Base-by-base conservation (phyloP, 1,140 invertebrate genomes). In the Aphaenogaster rudis region DNA sequence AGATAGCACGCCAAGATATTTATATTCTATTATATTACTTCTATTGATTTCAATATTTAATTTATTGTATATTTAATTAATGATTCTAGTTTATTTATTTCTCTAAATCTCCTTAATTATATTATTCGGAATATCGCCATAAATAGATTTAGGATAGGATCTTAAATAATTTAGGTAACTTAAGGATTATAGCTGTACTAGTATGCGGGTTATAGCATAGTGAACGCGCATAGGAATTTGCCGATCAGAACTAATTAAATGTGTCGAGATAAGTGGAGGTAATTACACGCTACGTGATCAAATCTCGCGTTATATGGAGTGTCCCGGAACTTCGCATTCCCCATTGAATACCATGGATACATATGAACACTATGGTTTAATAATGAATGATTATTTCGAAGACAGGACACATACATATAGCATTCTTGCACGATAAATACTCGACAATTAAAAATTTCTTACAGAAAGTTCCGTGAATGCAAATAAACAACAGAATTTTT, bases 161-260 rank as follows among this genome's bases (percentile, higher is more conserved):
- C 9, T 0, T 6, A 72, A 39, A 39, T 48, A 57, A 63, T 36
- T 61, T 45, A 9, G 8, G 7, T 59, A 59, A 57, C 36, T 77
- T 77, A 63, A 5, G 39, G 39, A 63, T 77, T 77, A 77, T 17
- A 57, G 8, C 33, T 42, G 3, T 17, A 42, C 33, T 33, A 33
- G 13, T 63, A 13, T 33, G 36, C 11, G 28, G 15, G 4, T 80
- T 67, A 52, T 39, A 17, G 59, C 33, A 57, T 8, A 52, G 45
- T 52, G 77, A 67, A 80, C 28, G 59, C 28, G 77, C 33, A 50
- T 80, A 67, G 77, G 45, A 80, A 80, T 67, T 79, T 80, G 45
- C 61, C 61, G 45, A 66, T 67, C 45, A 50, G 45, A 52, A 52
- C 61, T 80, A 80, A 67, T 80, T 80, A 80, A 80, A 80, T 80